Evolutionary conservation across 1,140 invertebrate species (phyloP), one percentile per base, ranked within the genome.

Genomic region (Ceratosolen solmsi): DNA sequence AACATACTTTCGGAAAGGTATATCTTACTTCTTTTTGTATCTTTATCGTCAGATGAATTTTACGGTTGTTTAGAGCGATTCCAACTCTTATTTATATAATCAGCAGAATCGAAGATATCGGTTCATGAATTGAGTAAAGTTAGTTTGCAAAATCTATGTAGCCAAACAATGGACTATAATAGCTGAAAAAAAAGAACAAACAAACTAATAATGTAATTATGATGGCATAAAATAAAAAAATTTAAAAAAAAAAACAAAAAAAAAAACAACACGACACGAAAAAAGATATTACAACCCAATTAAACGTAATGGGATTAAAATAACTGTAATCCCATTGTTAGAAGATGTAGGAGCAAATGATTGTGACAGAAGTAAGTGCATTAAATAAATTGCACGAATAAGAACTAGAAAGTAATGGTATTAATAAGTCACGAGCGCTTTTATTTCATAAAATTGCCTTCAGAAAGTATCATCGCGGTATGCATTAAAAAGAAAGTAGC

Each of bases 251-350:
- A 60, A 25, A 60, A 30, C 0, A 56, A 54, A 74, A 11, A 54
- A 33, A 51, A 7, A 46, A 74, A 56, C 22, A 56, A 74, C 0
- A 56, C 3, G 22, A 46, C 30, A 46, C 1, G 17, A 36, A 17
- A 15, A 51, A 22, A 74, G 58, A 38, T 9, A 63, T 20, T 2
- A 20, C 17, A 65, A 65, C 15, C n/a, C 2, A 76, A 38, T 65
- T 76, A 63, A 76, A 65, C 46, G 25, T n/a, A 27, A 58, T 27
- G 36, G 51, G 38, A 79, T 79, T 79, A 58, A 79, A 72, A 58
- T 79, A 27, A 25, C 30, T 56, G 36, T 27, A 33, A 38, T 41
- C 9, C 22, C 41, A 15, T 25, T 38, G 22, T 46, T 33, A 79
- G 30, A 54, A 46, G 20, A 58, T 33, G 77, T 51, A 30, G 22